Conservation (phyloP, 2,888 invertebrate species). For the Eupithecia exiguata region DNA sequence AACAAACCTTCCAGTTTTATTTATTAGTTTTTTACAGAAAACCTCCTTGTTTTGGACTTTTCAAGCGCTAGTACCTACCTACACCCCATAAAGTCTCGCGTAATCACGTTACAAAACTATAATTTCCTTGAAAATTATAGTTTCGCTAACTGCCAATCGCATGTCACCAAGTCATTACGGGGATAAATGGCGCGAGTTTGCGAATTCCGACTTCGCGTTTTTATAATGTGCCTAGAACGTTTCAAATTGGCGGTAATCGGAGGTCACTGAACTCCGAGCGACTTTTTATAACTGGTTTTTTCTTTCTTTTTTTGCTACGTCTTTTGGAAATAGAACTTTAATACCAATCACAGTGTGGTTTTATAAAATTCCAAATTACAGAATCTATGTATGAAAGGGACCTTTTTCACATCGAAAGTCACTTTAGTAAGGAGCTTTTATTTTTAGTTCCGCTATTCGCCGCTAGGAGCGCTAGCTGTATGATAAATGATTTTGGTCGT, state of each 20-base stretch:
- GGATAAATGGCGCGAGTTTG: slow-evolving; percentile 43
- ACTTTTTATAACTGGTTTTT: slow-evolving; percentile 26
- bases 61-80: background rate
- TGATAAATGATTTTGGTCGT: background rate
- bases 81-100: slow-evolving; percentile 12
- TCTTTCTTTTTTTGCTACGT: slow-evolving; percentile 1
- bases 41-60: background rate
- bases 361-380: background rate
- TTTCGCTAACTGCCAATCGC: slow-evolving; percentile 44
- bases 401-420: background rate
- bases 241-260: slow-evolving; percentile 43
- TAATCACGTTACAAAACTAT: slow-evolving; percentile 26
- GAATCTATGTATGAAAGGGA: no score
- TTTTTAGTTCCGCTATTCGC: slow-evolving; percentile 35
- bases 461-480: slow-evolving; percentile 28
- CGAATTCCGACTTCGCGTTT: slow-evolving; percentile 44
- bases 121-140: slow-evolving; percentile 33
- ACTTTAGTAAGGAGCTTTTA: background rate
- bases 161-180: slow-evolving; percentile 55
- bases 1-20: background rate
- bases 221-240: slow-evolving; percentile 44
- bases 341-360: background rate
- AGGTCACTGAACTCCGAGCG: slow-evolving; percentile 40
- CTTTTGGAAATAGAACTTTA: slow-evolving; percentile 4
- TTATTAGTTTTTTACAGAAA: no score